Percentiles rank a stretch among this genome's conserved stretches.
Conservation (phyloP, 1,140 invertebrate genomes). For the Drosophila athabasca region DNA sequence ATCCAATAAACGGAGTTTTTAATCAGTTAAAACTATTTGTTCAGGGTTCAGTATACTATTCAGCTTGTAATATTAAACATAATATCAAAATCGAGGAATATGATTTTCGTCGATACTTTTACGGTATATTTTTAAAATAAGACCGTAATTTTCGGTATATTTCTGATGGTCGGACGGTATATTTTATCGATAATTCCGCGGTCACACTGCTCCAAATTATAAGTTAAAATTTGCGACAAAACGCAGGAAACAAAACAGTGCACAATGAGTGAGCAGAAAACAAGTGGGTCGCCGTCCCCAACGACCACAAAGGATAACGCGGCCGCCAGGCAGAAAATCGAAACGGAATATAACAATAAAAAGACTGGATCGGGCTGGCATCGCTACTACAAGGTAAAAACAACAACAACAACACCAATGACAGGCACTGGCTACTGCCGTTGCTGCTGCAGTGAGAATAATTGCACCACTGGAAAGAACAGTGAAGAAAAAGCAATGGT, state of each 20-base stretch:
- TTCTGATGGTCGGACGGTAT: too few species aligned
- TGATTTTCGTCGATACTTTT: too few species aligned
- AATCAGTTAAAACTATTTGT: too few species aligned
- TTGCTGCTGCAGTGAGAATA: slow-evolving; percentile 3
- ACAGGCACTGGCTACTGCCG: slow-evolving; percentile 17
- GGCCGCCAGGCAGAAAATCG: slow-evolving; percentile 83
- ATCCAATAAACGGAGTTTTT: too few species aligned
- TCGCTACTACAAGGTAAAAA: slow-evolving; percentile 87
- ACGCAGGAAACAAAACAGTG: slow-evolving; percentile 35
- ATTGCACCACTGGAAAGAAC: slow-evolving; percentile 10
- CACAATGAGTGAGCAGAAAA: slow-evolving; percentile 64
- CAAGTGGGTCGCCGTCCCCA: slow-evolving; percentile 29
- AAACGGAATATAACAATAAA: slow-evolving; percentile 88
- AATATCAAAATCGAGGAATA: too few species aligned
- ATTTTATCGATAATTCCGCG: background rate
- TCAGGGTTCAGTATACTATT: too few species aligned
- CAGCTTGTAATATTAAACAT: too few species aligned
- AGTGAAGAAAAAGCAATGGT: slow-evolving; percentile 4
- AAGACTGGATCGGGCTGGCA: slow-evolving; percentile 86
- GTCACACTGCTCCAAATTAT: slow-evolving; percentile 49
- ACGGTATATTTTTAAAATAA: too few species aligned
- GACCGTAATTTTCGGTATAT: too few species aligned
- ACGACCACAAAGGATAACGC: slow-evolving; percentile 43
- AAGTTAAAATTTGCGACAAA: slow-evolving; percentile 41
- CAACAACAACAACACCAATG: slow-evolving; percentile 30